Base-by-base conservation (phyloP, 2,888 invertebrate species). In the Andrena chrysosceles region DNA sequence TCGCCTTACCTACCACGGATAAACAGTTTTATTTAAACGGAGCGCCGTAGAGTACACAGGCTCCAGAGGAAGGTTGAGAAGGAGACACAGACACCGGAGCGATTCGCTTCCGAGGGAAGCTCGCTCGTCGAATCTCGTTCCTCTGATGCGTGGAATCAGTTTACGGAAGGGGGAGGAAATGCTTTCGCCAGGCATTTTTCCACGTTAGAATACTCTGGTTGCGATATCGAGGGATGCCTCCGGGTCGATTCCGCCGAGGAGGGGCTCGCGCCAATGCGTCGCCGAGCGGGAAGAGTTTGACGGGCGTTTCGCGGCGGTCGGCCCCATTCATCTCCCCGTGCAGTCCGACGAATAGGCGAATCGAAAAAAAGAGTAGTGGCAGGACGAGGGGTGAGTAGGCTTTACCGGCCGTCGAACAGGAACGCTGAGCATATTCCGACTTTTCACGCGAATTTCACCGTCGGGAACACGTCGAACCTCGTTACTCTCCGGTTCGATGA, bases 231-330 rank as follows among this genome's bases (percentile, higher is more conserved):
- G 29, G 3, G 49, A 48, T 54, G 52, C 64, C 52, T 62, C n/a
- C 54, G 42, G 42, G 72, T 31, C 72, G 63, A 62, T 31, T 35
- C 31, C 31, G 26, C 29, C 60, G 71, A 48, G 71, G 42, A 48
- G 49, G 20, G 42, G 13, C 13, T 62, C 62, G 33, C 49, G 71
- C 52, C 31, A 42, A 70, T 70, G 69, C 69, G 69, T 70, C 69
- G 69, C 23, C 62, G 49, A 52, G 71, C 62, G 49, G 23, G 59
- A 70, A 70, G 69, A 70, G 69, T 70, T 70, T 70, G 59, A 70
- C 69, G 56, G 69, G 59, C 56, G 56, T 56, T 42, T 23, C 59
- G 69, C 59, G 10, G 20, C 52, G 59, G 42, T 29, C 29, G 2
- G 52, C 29, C 35, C 33, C 20, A 62, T 63, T 10, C 35, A 16